These are phyloP conservation scores for Leptodactylus fuscus DNA, from an alignment of 2,113 vertebrate species.

Conservation along the genomic window DNA sequence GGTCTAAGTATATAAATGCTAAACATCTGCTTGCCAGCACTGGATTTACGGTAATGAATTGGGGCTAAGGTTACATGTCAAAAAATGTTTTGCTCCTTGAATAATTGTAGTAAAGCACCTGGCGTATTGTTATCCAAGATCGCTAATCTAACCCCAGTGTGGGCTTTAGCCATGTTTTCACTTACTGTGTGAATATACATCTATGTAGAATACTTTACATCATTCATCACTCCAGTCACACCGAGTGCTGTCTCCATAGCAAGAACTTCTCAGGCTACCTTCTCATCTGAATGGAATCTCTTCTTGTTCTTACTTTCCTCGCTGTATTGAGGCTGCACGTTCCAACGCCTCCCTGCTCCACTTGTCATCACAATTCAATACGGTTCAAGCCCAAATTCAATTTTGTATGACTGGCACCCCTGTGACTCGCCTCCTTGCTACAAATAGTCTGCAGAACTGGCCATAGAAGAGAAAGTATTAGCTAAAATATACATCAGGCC, in stretches of 20 bases:
- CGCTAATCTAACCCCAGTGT: background rate
- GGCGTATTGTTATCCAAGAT: constrained; percentile 8
- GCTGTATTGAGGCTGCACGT: constrained; percentile 11
- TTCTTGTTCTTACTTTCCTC: constrained; percentile 36
- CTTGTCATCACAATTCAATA: constrained; percentile 46
- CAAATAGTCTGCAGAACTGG: background rate
- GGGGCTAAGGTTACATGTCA: constrained; percentile 9
- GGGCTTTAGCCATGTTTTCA: background rate
- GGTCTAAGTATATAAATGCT: background rate
- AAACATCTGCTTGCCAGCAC: background rate
- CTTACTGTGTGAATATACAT: constrained; percentile 8
- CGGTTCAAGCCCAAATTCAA: background rate
- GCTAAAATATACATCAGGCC: background rate
- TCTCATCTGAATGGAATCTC: constrained; percentile 36
- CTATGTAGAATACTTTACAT: background rate
- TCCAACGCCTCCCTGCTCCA: constrained; percentile 20
- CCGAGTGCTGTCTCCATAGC: background rate
- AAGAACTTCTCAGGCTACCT: constrained; percentile 2
- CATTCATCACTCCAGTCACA: background rate
- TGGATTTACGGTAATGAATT: background rate
- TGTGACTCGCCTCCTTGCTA: background rate
- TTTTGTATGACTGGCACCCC: background rate
- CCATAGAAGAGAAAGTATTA: background rate
- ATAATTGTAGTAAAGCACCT: constrained; percentile 15
- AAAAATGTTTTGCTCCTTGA: background rate